Evolutionary conservation across 1,140 invertebrate genomes (phyloP).

Genomic region (Lethocerus indicus): DNA sequence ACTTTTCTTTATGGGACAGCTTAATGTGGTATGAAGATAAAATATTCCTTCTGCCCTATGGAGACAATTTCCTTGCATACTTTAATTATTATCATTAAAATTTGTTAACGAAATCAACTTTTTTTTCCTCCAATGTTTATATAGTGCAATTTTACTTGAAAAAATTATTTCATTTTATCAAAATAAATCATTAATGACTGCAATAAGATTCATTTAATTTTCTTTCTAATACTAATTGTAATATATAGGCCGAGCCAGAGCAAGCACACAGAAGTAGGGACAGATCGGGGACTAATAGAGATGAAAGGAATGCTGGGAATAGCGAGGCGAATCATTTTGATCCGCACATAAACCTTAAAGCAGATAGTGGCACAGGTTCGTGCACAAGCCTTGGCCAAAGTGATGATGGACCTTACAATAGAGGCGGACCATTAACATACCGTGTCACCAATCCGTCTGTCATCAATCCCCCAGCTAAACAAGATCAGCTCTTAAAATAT

Average conservation of each 20-base stretch:
- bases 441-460: not conserved
- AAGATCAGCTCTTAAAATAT: slow-evolving; percentile 9
- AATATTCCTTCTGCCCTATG: not conserved
- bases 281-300: not conserved
- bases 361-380: not conserved
- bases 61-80: not conserved
- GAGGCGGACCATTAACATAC: slow-evolving; percentile 1
- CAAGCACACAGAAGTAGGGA: not conserved
- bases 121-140: too few species aligned
- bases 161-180: too few species aligned
- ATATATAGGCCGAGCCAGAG: too few species aligned
- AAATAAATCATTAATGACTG: too few species aligned
- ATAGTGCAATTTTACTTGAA: too few species aligned
- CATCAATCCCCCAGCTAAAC: not conserved
- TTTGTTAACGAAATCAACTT: too few species aligned
- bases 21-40: too few species aligned
- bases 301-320: not conserved
- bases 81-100: not conserved
- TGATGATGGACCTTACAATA: slow-evolving; percentile 6
- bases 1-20: too few species aligned
- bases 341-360: not conserved
- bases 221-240: not conserved
- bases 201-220: too few species aligned
- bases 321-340: too few species aligned
- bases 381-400: not conserved